Evolutionary conservation across 2,113 vertebrate species (phyloP).

Genomic region (Triplophysa dalaica): DNA sequence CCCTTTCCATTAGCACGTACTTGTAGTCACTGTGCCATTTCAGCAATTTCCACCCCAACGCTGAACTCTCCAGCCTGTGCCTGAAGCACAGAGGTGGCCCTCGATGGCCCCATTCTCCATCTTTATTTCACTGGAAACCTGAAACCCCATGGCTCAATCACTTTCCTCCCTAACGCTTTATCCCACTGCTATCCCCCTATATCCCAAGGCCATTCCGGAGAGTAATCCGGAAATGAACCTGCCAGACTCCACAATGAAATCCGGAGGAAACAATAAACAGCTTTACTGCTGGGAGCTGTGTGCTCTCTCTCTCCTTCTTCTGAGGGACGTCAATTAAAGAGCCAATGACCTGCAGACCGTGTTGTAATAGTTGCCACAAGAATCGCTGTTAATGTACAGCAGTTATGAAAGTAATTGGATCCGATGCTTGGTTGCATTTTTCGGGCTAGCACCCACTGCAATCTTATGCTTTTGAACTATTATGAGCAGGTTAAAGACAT

Average conservation of each 20-base stretch:
- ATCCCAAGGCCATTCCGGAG: conserved; percentile 57
- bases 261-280: conserved; percentile 54
- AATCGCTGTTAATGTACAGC: conserved; percentile 75
- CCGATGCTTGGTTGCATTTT: conserved; percentile 67
- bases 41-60: conserved; percentile 52
- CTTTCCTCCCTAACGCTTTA: conserved; percentile 35
- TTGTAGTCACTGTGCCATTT: conserved; percentile 52
- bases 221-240: conserved; percentile 60
- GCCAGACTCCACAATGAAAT: conserved; percentile 60
- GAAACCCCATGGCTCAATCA: conserved; percentile 47
- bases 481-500: background rate
- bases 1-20: conserved; percentile 38
- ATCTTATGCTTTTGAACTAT: background rate
- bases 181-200: conserved; percentile 46
- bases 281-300: conserved; percentile 55
- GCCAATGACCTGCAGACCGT: conserved; percentile 75
- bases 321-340: conserved; percentile 75
- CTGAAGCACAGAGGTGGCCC: conserved; percentile 53
- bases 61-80: conserved; percentile 19
- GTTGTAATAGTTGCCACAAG: conserved; percentile 66
- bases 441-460: conserved; percentile 7
- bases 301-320: conserved; percentile 60
- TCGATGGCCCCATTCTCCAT: conserved; percentile 28
- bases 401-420: conserved; percentile 74
- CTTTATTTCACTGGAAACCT: conserved; percentile 31